Base-by-base conservation (phyloP, 1,140 invertebrate species). In the Hesperophylax magnus region DNA sequence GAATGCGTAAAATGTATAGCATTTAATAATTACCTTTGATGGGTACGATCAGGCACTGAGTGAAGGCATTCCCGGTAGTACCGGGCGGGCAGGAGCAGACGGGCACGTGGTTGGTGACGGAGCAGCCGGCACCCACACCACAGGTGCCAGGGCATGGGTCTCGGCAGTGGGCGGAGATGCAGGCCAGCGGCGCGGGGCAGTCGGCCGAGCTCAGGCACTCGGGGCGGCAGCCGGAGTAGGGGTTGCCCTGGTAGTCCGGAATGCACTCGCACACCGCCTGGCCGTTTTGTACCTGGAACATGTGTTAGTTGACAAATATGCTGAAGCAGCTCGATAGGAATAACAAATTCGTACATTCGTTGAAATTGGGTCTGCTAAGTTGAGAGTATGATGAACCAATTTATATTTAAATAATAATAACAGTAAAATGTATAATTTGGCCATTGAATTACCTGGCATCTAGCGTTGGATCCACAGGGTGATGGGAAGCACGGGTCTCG, bases 201-300 rank as follows among this genome's bases (percentile, higher is more conserved):
- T 93, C 92, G 6, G 90, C 90, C 84, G 91, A 92, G 60, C 91
- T 85, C 79, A 91, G 85, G 84, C 91, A 93, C 86, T 94, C 93
- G 5, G 93, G 93, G 47, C 90, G 90, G 84, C 92, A 93, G 31
- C 86, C 85, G 69, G 91, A 92, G 84, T 95, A 94, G 0, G 96
- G 95, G 88, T 97, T 96, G 39, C 96, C 96, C 84, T 94, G 93
- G 85, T 95, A 95, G 39, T 94, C 93, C 9, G 92, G 90, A 56
- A 94, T 83, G 86, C 96, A 96, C 79, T 93, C 91, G 84, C 95
- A 96, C 7, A 93, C 88, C 0, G 93, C 92, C 47, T 89, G 60
- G 85, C 14, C 88, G 84, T 77, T 89, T 47, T 84, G 84, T 39
- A 90, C 88, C 61, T 81, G 52, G 27, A 65, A 56, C 8, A 39